A percentile compares a stretch with the other conserved stretches of the same genome.
phyloP scores from a whole-genome alignment of 1,140 invertebrate genomes.

The Latrodectus geometricus region DNA sequence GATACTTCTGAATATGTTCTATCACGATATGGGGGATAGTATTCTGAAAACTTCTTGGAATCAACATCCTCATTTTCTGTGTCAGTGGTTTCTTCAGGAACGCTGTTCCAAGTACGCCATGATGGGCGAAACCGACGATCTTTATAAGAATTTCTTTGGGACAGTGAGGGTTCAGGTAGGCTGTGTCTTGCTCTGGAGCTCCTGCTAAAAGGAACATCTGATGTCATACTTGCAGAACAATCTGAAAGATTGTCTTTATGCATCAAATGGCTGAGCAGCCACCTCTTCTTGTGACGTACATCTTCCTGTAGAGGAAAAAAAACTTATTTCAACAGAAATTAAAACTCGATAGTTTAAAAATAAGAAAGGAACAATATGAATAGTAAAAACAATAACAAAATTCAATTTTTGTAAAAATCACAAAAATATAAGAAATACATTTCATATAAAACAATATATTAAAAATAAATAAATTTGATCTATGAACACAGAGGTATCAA shows the following conservation, averaged over 20 bases:
- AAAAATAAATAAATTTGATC: not conserved
- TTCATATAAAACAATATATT: not conserved
- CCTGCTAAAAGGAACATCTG: conserved; percentile 31
- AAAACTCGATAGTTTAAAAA: not conserved
- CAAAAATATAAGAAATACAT: no score
- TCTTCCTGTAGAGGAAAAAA: conserved; percentile 29
- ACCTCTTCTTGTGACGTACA: conserved; percentile 41
- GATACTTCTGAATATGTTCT: conserved; percentile 38
- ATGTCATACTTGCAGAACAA: conserved; percentile 17
- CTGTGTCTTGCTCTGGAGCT: conserved; percentile 44
- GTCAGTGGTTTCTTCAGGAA: conserved; percentile 70
- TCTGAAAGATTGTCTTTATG: conserved; percentile 42
- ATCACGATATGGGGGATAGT: conserved; percentile 29
- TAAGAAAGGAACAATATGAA: not conserved
- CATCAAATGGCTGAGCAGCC: conserved; percentile 24
- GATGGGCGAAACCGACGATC: conserved; percentile 66
- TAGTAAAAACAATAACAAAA: no score
- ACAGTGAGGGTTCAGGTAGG: conserved; percentile 45
- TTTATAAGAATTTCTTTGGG: conserved; percentile 2
- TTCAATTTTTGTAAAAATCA: no score
- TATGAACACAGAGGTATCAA: not conserved
- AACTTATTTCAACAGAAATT: not conserved
- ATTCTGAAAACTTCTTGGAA: conserved; percentile 4
- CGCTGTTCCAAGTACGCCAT: conserved; percentile 68
- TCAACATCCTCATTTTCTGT: conserved; percentile 71